phyloP scores from a whole-genome alignment of 2,888 invertebrate species.

The Acrobasis suavella region DNA sequence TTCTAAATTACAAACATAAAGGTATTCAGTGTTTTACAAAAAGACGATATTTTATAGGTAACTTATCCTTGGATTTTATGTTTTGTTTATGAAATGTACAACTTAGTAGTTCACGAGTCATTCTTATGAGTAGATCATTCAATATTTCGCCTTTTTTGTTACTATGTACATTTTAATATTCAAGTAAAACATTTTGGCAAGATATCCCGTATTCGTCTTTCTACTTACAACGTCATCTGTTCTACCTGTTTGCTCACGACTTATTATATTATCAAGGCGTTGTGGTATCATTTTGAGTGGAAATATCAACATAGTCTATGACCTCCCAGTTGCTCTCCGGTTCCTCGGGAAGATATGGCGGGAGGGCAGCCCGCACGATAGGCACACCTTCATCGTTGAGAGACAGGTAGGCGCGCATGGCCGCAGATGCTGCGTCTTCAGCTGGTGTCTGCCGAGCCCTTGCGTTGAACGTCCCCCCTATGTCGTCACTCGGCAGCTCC shows the following conservation, averaged over 20 bases:
- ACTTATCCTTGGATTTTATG: no score
- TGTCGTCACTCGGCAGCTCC: slow-evolving; percentile 78
- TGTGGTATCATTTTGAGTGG: slow-evolving; percentile 14
- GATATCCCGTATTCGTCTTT: slow-evolving; percentile 24
- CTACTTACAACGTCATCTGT: background rate
- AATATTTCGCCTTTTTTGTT: no score
- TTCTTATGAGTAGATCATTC: no score
- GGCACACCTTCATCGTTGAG: slow-evolving; percentile 84
- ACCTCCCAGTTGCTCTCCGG: slow-evolving; percentile 85
- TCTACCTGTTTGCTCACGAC: background rate
- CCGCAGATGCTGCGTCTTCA: slow-evolving; percentile 75
- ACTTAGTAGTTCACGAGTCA: no score
- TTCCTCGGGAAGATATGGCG: slow-evolving; percentile 74
- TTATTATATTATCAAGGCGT: slow-evolving; percentile 20
- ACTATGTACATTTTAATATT: background rate
- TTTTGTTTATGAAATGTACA: no score
- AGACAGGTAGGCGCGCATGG: slow-evolving; percentile 83
- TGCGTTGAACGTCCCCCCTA: slow-evolving; percentile 85
- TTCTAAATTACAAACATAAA: no score
- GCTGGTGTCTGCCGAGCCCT: slow-evolving; percentile 67
- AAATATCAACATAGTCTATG: slow-evolving; percentile 85
- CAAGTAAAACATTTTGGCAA: slow-evolving; percentile 34
- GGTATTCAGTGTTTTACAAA: no score
- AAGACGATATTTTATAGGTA: no score
- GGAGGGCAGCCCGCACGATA: slow-evolving; percentile 80